Conservation (phyloP, 2,113 vertebrate genomes). For the Pterophyllum scalare region DNA sequence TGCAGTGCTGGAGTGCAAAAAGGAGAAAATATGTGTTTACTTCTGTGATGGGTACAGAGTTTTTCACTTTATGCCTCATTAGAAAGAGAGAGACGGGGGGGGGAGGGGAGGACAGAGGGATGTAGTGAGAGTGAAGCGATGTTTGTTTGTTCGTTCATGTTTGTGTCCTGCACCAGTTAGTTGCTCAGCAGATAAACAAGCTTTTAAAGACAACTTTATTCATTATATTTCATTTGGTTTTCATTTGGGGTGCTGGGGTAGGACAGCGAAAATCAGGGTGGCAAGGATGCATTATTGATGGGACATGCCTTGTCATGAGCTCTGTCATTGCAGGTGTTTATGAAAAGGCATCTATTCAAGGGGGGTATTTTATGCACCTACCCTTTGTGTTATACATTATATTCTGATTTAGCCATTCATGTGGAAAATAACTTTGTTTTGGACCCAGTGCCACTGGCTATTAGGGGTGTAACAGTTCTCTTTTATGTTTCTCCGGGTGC, state of each 20-base stretch:
- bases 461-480: not conserved
- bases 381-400: slow-evolving; percentile 1
- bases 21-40: slow-evolving; percentile 63
- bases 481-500: not conserved
- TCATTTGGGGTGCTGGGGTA: not conserved
- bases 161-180: slow-evolving; percentile 43
- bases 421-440: slow-evolving; percentile 28
- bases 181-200: slow-evolving; percentile 35
- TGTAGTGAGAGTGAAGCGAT: slow-evolving; percentile 19
- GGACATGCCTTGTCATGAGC: slow-evolving; percentile 32
- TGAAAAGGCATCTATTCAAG: slow-evolving; percentile 13
- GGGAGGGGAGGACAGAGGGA: slow-evolving; percentile 2
- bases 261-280: not conserved
- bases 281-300: slow-evolving; percentile 42
- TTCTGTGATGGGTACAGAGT: slow-evolving; percentile 50
- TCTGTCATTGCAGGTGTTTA: slow-evolving; percentile 8
- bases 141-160: slow-evolving; percentile 28
- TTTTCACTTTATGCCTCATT: slow-evolving; percentile 72
- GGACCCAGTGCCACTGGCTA: not conserved
- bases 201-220: slow-evolving; percentile 30
- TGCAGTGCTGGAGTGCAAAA: slow-evolving; percentile 34
- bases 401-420: slow-evolving; percentile 7
- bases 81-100: slow-evolving; percentile 42
- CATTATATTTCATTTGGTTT: slow-evolving; percentile 14
- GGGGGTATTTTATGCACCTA: not conserved